Evolutionary conservation across 2,888 invertebrate genomes (phyloP).

Genomic region (Limnephilus marmoratus): DNA sequence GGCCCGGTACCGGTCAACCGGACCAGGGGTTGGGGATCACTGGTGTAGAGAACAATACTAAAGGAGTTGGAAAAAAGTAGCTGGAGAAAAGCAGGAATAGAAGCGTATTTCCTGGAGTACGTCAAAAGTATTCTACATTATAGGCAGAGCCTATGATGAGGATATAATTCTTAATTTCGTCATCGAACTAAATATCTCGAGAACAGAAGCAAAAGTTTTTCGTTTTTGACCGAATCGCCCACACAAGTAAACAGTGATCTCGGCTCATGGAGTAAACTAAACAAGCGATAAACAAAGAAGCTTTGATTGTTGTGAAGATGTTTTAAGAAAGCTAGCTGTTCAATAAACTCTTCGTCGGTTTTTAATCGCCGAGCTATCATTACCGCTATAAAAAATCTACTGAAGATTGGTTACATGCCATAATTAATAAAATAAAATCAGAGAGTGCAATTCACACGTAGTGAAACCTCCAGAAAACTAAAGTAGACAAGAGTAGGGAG

Average conservation of each 20-base stretch:
- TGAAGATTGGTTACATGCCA: not conserved
- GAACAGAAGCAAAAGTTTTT: not conserved
- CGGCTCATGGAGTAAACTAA: not conserved
- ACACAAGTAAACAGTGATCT: not conserved
- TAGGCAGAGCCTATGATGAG: not conserved
- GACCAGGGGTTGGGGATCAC: too few species aligned
- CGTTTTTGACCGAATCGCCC: not conserved
- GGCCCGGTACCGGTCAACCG: too few species aligned
- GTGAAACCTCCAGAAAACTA: too few species aligned
- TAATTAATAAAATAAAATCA: not conserved
- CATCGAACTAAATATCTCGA: not conserved
- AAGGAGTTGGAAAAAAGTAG: not conserved
- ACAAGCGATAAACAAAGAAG: not conserved
- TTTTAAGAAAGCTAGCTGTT: not conserved
- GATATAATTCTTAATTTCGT: not conserved
- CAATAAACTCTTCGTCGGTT: not conserved
- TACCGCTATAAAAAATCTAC: not conserved
- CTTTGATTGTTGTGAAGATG: not conserved
- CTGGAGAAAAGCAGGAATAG: not conserved
- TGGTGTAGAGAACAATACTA: not conserved
- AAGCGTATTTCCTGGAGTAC: too few species aligned
- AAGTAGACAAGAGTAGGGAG: too few species aligned
- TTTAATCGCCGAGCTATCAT: not conserved
- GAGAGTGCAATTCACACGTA: too few species aligned
- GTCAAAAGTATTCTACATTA: not conserved